A percentile compares a stretch with the other conserved stretches of the same genome.
These are phyloP conservation scores for Scomber japonicus DNA, from an alignment of 2,113 vertebrate genomes.

Conservation along the genomic window DNA sequence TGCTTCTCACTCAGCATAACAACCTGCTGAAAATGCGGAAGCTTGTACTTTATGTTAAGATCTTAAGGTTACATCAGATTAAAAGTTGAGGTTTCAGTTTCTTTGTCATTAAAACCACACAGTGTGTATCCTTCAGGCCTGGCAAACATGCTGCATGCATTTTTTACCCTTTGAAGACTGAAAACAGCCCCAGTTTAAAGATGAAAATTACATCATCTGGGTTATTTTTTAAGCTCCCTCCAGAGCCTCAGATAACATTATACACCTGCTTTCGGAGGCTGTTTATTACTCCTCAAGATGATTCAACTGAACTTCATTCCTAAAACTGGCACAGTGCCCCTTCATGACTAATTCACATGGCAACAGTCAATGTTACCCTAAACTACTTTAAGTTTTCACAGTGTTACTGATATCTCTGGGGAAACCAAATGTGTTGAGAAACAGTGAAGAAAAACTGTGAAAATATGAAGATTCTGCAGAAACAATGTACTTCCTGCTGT, in stretches of 20 bases:
- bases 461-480: conserved; percentile 23
- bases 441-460: not conserved
- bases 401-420: not conserved
- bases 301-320: no score
- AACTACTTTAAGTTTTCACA: not conserved
- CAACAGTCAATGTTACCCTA: not conserved
- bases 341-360: not conserved
- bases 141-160: not conserved
- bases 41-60: no score
- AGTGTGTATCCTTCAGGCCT: not conserved
- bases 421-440: conserved; percentile 29
- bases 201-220: no score
- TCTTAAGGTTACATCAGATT: not conserved
- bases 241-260: no score
- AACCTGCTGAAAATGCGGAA: not conserved
- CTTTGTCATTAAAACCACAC: no score
- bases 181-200: no score
- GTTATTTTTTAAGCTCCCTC: no score
- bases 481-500: not conserved
- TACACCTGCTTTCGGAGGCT: no score
- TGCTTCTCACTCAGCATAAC: not conserved
- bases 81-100: not conserved
- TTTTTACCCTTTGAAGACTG: no score
- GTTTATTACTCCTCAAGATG: no score
- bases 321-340: no score